Evolutionary conservation across 2,113 vertebrate genomes (phyloP), one percentile per base, ranked within the genome.

Genomic region (Bagarius yarrelli): DNA sequence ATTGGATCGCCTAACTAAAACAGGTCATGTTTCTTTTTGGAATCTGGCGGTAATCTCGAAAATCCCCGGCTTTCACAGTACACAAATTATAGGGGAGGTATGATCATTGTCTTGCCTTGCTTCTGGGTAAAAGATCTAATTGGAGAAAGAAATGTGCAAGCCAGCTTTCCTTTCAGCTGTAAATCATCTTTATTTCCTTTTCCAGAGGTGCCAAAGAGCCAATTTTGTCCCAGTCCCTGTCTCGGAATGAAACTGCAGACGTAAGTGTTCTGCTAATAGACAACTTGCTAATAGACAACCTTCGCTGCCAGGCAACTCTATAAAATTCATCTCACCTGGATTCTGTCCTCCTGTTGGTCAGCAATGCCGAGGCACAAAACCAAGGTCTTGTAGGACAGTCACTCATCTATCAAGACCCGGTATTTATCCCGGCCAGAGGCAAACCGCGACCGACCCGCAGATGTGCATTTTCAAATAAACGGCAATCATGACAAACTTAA

Each of bases 231-330:
- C 27, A 69, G 40, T 76, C 80, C 47, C 21, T 19, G 76, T 69
- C 73, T 78, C 78, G 63, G 76, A 66, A 81, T 84, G 80, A 83
- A 81, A 79, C 79, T 84, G 74, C 56, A 83, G 80, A 86, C 72
- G 78, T 67, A 57, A 69, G 64, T 64, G 79, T 79, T 34, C 63
- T 50, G 67, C 78, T 81, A 86, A 87, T 78, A 77, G 69, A 85
- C 66, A 83, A 76, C 85, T 81, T 85, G 84, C 83, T 83, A 88
- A 87, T 85, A 88, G 89, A 86, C 80, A 75, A 76, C 84, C 76
- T 83, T 78, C 21, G 85, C 81, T 88, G 88, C 89, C 87, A 88
- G 88, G 91, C 89, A 91, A 87, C 87, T 82, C 87, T 15, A 18
- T 82, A 60, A 57, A 76, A 81, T 86, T 85, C 86, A 85, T 88